A percentile compares a stretch with the other conserved stretches of the same genome.
phyloP scores from a whole-genome alignment of 2,888 invertebrate genomes.

The Theretra japonica region DNA sequence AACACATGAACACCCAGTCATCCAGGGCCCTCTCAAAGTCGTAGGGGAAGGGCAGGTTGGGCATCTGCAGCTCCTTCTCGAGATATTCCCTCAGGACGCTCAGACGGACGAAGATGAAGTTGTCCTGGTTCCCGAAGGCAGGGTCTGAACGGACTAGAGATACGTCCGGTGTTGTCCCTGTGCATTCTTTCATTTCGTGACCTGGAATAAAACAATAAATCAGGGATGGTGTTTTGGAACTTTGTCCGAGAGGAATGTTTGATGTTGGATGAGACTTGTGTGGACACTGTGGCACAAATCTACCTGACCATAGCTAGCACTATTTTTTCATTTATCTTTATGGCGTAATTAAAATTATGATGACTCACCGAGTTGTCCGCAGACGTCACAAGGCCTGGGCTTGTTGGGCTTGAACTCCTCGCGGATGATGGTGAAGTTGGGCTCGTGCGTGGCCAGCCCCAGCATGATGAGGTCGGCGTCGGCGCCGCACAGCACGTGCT shows the following conservation, averaged over 20 bases:
- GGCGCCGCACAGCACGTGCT: slow-evolving; percentile 98
- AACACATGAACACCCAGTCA: slow-evolving; percentile 99
- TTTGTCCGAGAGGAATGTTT: background rate
- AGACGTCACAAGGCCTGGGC: slow-evolving; percentile 97
- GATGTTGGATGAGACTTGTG: no score
- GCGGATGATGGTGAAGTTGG: slow-evolving; percentile 98
- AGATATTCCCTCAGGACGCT: slow-evolving; percentile 97
- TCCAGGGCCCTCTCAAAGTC: slow-evolving; percentile 98
- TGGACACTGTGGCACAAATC: no score
- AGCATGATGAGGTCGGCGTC: slow-evolving; percentile 99
- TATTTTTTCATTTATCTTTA: no score
- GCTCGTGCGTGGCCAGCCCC: slow-evolving; percentile 99
- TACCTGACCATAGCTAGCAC: no score
- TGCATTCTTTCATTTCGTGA: slow-evolving; percentile 97
- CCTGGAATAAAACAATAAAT: slow-evolving; percentile 81
- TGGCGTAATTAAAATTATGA: no score
- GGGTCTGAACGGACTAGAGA: slow-evolving; percentile 85
- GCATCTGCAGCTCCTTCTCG: slow-evolving; percentile 94
- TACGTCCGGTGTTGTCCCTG: slow-evolving; percentile 88
- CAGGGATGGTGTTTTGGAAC: background rate
- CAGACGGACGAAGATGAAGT: slow-evolving; percentile 97
- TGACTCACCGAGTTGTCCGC: slow-evolving; percentile 89
- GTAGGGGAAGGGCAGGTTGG: slow-evolving; percentile 95
- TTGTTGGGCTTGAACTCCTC: slow-evolving; percentile 99
- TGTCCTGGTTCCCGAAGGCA: slow-evolving; percentile 89